A percentile compares a stretch with the other conserved stretches of the same genome.
phyloP scores from a whole-genome alignment of 1,140 invertebrate genomes.

The Ceratoteleas bidentatus region DNA sequence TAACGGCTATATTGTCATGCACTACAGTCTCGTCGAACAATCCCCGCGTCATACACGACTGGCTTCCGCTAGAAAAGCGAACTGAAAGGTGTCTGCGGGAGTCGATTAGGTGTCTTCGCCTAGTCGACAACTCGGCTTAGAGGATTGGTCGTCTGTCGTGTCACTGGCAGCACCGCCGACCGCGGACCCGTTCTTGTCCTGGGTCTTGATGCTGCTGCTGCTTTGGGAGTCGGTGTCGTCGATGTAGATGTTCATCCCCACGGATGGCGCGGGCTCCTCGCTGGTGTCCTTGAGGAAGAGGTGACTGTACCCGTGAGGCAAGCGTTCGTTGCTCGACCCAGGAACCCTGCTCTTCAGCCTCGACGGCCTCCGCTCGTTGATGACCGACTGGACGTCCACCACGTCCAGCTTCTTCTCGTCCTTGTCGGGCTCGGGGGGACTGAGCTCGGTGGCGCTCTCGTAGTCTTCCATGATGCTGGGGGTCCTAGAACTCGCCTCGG shows the following conservation, averaged over 20 bases:
- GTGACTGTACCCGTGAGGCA: constrained; percentile 53
- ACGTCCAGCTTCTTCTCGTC: constrained; percentile 41
- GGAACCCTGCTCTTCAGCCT: constrained; percentile 67
- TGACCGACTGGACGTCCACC: constrained; percentile 78
- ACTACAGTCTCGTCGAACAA: constrained; percentile 77
- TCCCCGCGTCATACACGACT: constrained; percentile 34
- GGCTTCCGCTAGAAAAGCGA: constrained; percentile 27
- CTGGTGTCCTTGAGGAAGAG: constrained; percentile 68
- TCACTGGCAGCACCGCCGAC: constrained; percentile 50
- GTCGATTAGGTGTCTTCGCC: constrained; percentile 52
- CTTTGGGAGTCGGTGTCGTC: constrained; percentile 72
- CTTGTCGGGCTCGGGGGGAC: constrained; percentile 40
- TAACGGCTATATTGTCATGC: constrained; percentile 80
- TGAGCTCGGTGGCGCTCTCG: constrained; percentile 38
- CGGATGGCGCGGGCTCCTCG: constrained; percentile 13
- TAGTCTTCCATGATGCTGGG: constrained; percentile 63
- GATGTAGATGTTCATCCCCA: constrained; percentile 69
- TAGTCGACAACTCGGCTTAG: constrained; percentile 49
- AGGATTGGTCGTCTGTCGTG: constrained; percentile 50
- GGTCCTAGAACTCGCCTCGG: constrained; percentile 54
- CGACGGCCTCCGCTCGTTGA: constrained; percentile 78
- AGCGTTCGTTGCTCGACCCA: constrained; percentile 31
- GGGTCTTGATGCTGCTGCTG: constrained; percentile 59
- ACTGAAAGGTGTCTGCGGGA: constrained; percentile 27
- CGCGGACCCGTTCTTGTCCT: constrained; percentile 38